Evolutionary conservation across 2,113 vertebrate species (phyloP).

Genomic region (Corythornis madagascariensis): DNA sequence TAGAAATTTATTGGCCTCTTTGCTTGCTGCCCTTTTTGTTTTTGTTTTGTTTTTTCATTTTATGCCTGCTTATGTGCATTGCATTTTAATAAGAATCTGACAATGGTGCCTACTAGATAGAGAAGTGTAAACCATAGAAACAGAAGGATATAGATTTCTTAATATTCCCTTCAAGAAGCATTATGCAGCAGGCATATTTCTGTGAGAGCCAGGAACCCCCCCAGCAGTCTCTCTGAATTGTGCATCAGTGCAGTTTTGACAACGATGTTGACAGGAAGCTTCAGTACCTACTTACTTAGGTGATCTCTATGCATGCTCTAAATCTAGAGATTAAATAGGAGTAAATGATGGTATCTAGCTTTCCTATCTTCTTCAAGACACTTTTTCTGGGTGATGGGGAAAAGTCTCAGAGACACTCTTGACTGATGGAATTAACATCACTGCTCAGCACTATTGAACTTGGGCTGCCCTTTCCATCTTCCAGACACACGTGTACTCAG

Average conservation of each 20-base stretch:
- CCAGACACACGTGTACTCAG: neutral
- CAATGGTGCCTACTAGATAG: neutral
- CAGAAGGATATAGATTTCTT: neutral
- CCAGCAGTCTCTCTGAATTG: neutral
- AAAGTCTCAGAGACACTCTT: neutral
- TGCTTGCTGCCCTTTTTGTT: neutral
- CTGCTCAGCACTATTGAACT: neutral
- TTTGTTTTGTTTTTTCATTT: neutral
- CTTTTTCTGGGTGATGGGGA: neutral
- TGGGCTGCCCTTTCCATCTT: neutral
- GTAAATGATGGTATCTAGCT: neutral
- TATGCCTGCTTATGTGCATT: neutral
- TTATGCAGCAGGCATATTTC: neutral
- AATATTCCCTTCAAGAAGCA: neutral
- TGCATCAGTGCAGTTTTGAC: neutral
- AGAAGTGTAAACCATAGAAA: neutral
- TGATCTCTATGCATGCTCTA: neutral
- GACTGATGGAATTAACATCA: neutral
- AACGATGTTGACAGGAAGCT: neutral
- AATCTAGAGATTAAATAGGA: neutral
- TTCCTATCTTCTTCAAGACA: neutral
- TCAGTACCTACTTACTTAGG: neutral
- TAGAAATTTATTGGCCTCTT: neutral
- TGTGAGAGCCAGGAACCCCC: neutral
- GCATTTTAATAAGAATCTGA: neutral